Evolutionary conservation across 2,888 invertebrate species (phyloP).

Genomic region (Tricholauxania praeusta): DNA sequence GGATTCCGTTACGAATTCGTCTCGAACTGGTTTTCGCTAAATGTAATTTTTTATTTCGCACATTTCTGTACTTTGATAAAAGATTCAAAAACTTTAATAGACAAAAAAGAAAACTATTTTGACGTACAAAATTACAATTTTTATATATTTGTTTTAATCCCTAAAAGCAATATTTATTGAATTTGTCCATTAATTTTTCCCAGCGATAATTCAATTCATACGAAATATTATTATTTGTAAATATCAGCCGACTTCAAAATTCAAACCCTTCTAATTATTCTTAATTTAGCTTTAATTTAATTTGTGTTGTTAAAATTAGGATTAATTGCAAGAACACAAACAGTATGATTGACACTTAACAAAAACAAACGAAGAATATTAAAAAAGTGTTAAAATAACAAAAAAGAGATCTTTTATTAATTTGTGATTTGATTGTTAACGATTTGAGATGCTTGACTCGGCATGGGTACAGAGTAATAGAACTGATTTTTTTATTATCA

Average conservation of each 20-base stretch:
- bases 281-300: conserved; percentile 10
- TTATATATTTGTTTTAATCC: neutral
- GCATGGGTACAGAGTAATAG: too few species aligned
- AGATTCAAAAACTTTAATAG: too few species aligned
- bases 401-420: neutral
- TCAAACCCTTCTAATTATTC: neutral
- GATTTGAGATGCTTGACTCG: too few species aligned
- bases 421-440: neutral
- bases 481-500: too few species aligned
- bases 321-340: neutral
- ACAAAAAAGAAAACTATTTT: conserved; percentile 9
- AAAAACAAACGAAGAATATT: conserved; percentile 6
- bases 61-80: conserved; percentile 4
- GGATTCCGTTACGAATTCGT: too few species aligned
- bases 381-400: conserved; percentile 17
- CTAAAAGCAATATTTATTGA: neutral
- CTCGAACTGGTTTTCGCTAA: too few species aligned
- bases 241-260: conserved; percentile 12
- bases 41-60: too few species aligned
- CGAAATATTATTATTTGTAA: conserved; percentile 9
- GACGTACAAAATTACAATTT: conserved; percentile 7
- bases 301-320: conserved; percentile 11
- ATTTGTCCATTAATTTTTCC: too few species aligned
- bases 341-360: conserved; percentile 12
- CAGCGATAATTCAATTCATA: too few species aligned